These are phyloP conservation scores for Epinotia ramella DNA, from an alignment of 2,888 invertebrate genomes.

Conservation along the genomic window DNA sequence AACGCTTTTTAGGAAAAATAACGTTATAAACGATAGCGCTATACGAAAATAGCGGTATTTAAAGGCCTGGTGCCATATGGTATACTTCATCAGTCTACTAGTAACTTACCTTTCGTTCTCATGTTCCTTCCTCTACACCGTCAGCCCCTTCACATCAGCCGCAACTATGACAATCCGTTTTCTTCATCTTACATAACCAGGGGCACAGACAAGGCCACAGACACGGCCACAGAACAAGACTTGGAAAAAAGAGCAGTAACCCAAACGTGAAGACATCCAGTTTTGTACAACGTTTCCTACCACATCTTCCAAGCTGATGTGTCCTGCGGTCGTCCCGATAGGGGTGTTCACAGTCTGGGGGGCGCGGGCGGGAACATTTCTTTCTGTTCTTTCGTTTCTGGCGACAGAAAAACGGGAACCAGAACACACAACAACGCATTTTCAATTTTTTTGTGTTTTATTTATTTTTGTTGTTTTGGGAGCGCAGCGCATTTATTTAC, in stretches of 20 bases:
- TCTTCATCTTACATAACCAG: not conserved
- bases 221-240: not conserved
- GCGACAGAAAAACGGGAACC: not conserved
- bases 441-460: not conserved
- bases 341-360: too few species aligned
- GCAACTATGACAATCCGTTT: not conserved
- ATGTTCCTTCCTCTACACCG: too few species aligned
- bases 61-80: too few species aligned
- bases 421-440: not conserved
- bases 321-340: too few species aligned
- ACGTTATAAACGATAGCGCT: too few species aligned
- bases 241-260: not conserved
- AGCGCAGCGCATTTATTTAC: conserved; percentile 10
- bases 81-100: too few species aligned
- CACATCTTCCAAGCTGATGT: too few species aligned
- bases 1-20: too few species aligned
- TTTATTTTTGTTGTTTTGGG: conserved; percentile 14
- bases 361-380: too few species aligned
- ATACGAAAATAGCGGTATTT: too few species aligned
- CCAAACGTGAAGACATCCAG: not conserved
- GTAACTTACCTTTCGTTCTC: not conserved
- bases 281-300: not conserved
- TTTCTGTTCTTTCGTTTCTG: too few species aligned
- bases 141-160: not conserved
- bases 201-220: conserved; percentile 8